phyloP scores from a whole-genome alignment of 2,113 vertebrate species.

The Mastomys natalensis region DNA sequence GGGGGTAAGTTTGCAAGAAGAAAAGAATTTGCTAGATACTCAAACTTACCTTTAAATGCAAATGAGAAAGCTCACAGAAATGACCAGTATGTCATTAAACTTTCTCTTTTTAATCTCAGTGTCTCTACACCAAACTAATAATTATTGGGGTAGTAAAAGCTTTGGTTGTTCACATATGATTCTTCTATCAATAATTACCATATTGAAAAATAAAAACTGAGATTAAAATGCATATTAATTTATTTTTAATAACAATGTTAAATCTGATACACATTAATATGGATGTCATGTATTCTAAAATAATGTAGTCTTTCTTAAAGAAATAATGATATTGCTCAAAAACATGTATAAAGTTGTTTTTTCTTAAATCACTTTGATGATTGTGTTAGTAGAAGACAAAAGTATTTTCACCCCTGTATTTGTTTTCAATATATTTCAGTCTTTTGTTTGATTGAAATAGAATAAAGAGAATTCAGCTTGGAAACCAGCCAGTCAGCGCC shows the following conservation, averaged over 20 bases:
- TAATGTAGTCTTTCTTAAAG: background rate
- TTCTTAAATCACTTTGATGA: background rate
- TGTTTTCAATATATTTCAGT: background rate
- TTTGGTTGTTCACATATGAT: background rate
- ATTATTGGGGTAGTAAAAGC: background rate
- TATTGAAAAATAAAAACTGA: background rate
- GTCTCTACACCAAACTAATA: background rate
- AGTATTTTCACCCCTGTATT: background rate
- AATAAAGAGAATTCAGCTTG: background rate
- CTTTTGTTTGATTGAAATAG: background rate
- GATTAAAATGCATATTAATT: background rate
- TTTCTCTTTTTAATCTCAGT: background rate
- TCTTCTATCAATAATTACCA: background rate
- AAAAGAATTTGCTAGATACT: slow-evolving; percentile 23
- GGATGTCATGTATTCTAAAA: background rate
- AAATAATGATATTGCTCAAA: background rate
- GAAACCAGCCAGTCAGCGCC: background rate
- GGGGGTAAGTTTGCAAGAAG: background rate
- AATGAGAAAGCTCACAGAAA: background rate
- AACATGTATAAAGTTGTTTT: background rate
- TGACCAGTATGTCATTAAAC: background rate
- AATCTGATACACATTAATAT: background rate
- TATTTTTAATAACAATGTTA: slow-evolving; percentile 17
- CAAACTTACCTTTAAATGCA: slow-evolving; percentile 11
- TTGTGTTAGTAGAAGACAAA: background rate